A percentile compares a stretch with the other conserved stretches of the same genome.
phyloP scores from a whole-genome alignment of 2,113 vertebrate species.

The Elanus axillaris region DNA sequence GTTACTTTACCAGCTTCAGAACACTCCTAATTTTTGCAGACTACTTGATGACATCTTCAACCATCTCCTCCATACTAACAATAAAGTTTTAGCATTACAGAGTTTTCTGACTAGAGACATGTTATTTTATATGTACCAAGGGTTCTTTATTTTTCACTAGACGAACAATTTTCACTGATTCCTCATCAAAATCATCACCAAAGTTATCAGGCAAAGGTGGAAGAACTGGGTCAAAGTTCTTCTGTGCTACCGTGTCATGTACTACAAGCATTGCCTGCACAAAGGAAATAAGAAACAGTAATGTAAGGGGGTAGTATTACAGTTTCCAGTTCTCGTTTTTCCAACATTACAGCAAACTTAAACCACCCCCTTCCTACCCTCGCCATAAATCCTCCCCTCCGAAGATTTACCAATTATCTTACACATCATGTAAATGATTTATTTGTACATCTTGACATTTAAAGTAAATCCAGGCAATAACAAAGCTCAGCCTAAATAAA shows the following conservation, averaged over 20 bases:
- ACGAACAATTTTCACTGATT: slow-evolving; percentile 93
- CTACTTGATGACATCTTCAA: neutral
- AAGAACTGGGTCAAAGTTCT: slow-evolving; percentile 91
- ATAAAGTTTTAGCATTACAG: neutral
- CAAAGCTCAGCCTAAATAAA: neutral
- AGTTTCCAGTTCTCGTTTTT: neutral
- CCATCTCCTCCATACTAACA: neutral
- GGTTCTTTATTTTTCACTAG: slow-evolving; percentile 96
- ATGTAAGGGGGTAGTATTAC: neutral
- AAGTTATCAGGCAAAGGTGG: slow-evolving; percentile 87
- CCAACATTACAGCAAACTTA: neutral
- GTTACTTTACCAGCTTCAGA: neutral
- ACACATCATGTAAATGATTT: neutral
- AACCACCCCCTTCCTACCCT: neutral
- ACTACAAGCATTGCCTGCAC: slow-evolving; percentile 88
- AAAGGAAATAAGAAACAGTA: neutral
- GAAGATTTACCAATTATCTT: neutral
- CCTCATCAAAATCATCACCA: slow-evolving; percentile 89
- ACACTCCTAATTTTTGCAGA: neutral
- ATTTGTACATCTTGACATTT: neutral
- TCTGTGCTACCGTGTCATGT: slow-evolving; percentile 93
- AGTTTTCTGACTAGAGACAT: neutral
- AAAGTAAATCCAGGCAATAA: neutral
- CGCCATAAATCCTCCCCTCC: neutral
- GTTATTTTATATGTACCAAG: slow-evolving; percentile 73